Evolutionary conservation across 2,888 invertebrate genomes (phyloP).

Genomic region (Dicyrtomina minuta): DNA sequence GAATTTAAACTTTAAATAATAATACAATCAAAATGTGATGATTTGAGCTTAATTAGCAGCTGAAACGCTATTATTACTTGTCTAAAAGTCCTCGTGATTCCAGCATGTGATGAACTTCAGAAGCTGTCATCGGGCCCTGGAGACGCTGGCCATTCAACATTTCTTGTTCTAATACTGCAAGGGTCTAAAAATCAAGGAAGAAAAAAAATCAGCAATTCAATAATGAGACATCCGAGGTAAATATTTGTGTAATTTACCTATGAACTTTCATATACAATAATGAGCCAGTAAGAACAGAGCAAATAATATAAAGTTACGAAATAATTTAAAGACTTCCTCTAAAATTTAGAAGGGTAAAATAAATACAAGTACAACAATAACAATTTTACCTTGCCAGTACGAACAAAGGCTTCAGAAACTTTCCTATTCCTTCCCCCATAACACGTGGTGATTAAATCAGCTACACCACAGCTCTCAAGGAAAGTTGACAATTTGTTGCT

Average conservation of each 20-base stretch:
- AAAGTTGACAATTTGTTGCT: constrained; percentile 89
- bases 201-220: constrained; percentile 7
- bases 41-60: not conserved
- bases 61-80: constrained; percentile 64
- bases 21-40: too few species aligned
- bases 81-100: constrained; percentile 82
- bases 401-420: constrained; percentile 93
- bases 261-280: too few species aligned
- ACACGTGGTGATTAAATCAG: constrained; percentile 97
- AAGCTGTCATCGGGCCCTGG: constrained; percentile 96
- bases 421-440: constrained; percentile 95
- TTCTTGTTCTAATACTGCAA: constrained; percentile 87
- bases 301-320: not conserved
- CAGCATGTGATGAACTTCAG: constrained; percentile 94
- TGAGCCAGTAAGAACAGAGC: not conserved
- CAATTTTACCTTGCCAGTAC: constrained; percentile 73
- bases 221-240: too few species aligned
- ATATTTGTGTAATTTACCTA: too few species aligned
- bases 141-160: constrained; percentile 97
- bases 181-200: constrained; percentile 59
- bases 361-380: not conserved
- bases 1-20: too few species aligned
- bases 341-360: too few species aligned
- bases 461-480: constrained; percentile 98
- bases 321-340: too few species aligned